phyloP scores from a whole-genome alignment of 2,797 vertebrate species.

The Nyctalus aviator region DNA sequence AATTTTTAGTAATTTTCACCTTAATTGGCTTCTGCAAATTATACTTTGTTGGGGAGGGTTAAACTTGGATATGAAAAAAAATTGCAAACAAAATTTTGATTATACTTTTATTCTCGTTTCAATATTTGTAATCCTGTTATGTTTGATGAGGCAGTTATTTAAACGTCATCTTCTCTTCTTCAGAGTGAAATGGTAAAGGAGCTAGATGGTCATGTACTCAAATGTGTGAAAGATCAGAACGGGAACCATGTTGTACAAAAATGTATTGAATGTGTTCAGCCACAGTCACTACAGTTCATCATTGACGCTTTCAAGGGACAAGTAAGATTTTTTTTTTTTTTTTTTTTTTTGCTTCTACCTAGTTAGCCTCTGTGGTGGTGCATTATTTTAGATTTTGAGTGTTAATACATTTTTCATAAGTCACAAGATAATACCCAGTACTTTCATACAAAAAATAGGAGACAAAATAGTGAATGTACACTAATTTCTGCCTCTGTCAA shows the following conservation, averaged over 20 bases:
- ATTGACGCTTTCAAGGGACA: constrained; percentile 95
- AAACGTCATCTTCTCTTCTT: constrained; percentile 58
- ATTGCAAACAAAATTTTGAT: neutral
- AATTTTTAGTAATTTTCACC: constrained; percentile 24
- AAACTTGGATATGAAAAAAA: neutral
- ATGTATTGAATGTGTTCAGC: constrained; percentile 94
- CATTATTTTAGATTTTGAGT: constrained; percentile 35
- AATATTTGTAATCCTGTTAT: constrained; percentile 40
- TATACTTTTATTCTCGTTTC: neutral
- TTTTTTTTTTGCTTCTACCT: neutral
- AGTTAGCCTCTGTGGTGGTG: neutral
- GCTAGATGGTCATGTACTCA: constrained; percentile 93
- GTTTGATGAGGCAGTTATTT: constrained; percentile 37
- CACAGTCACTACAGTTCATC: constrained; percentile 93
- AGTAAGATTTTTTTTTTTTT: constrained; percentile 82
- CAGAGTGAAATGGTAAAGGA: constrained; percentile 95
- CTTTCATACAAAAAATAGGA: neutral
- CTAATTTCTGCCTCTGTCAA: constrained; percentile 15
- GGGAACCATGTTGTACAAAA: constrained; percentile 95
- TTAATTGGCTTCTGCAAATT: constrained; percentile 44
- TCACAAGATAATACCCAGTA: constrained; percentile 15
- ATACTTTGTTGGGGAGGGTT: neutral
- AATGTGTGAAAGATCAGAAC: constrained; percentile 95
- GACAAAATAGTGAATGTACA: neutral
- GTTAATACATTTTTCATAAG: neutral